A percentile compares a stretch with the other conserved stretches of the same genome.
Conservation (phyloP, 2,888 invertebrate genomes). For the Himalopsyche tibetana region DNA sequence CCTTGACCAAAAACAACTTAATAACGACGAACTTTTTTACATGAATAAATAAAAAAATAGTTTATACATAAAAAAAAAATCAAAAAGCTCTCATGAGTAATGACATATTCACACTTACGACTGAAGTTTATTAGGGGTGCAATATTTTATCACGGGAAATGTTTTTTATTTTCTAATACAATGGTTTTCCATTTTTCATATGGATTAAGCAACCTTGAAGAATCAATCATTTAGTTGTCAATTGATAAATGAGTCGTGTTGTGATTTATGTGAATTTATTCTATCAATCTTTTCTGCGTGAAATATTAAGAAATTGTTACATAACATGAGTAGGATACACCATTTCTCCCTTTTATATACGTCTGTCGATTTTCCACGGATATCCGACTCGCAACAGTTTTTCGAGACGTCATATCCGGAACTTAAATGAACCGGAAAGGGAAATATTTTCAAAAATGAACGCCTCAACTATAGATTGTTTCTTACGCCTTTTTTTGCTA, state of each 20-base stretch:
- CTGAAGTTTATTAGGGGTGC: too few species aligned
- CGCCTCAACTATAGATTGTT: neutral
- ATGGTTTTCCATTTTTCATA: too few species aligned
- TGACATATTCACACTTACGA: too few species aligned
- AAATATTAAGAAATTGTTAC: neutral
- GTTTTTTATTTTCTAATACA: too few species aligned
- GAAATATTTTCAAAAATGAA: neutral
- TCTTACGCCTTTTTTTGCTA: neutral
- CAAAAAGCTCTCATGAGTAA: too few species aligned
- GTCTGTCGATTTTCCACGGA: neutral
- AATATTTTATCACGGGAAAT: too few species aligned
- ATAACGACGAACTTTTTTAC: too few species aligned
- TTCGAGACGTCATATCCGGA: constrained; percentile 14
- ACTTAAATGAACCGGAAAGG: neutral
- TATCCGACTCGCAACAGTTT: neutral
- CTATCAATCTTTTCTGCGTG: neutral
- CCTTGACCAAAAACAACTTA: too few species aligned
- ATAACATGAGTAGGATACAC: neutral
- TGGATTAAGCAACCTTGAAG: neutral
- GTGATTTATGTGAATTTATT: neutral
- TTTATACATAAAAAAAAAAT: too few species aligned
- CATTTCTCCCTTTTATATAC: neutral
- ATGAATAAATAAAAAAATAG: too few species aligned
- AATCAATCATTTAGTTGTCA: neutral
- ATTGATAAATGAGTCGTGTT: neutral